Conservation (phyloP, 2,797 vertebrate genomes). For the Anguilla anguilla region DNA sequence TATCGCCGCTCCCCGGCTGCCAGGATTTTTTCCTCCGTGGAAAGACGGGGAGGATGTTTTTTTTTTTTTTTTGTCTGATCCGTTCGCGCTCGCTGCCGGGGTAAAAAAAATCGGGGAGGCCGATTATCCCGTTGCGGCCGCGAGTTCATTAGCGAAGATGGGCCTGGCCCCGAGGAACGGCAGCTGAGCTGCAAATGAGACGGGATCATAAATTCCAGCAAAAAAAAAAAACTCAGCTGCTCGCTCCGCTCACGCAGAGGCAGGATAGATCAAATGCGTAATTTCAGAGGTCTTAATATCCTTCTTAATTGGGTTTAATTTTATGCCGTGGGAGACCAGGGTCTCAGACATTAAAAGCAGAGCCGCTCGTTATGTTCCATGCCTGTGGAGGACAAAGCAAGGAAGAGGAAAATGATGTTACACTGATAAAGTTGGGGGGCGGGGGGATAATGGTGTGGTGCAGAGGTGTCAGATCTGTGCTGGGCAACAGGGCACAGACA, state of each 20-base stretch:
- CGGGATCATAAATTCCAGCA: slow-evolving; percentile 75
- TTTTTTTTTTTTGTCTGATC: slow-evolving; percentile 54
- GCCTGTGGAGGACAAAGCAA: background rate
- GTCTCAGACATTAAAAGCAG: background rate
- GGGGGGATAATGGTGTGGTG: background rate
- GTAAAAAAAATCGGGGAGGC: slow-evolving; percentile 52
- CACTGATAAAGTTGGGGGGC: background rate
- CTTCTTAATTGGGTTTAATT: slow-evolving; percentile 84
- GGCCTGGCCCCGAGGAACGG: slow-evolving; percentile 69
- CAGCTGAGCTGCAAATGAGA: slow-evolving; percentile 78
- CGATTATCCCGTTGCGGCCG: slow-evolving; percentile 71
- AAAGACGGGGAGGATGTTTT: slow-evolving; percentile 30
- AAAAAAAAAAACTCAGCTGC: slow-evolving; percentile 69
- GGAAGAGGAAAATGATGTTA: background rate
- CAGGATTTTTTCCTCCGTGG: slow-evolving; percentile 60
- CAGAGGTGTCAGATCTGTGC: background rate
- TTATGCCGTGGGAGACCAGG: slow-evolving; percentile 59
- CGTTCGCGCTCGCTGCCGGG: slow-evolving; percentile 55
- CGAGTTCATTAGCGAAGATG: slow-evolving; percentile 76
- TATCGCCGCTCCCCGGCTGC: slow-evolving; percentile 66
- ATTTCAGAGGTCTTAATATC: slow-evolving; percentile 78
- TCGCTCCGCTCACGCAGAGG: slow-evolving; percentile 75
- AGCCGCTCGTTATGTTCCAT: slow-evolving; percentile 41
- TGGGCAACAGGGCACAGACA: background rate
- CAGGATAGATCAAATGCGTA: slow-evolving; percentile 77